Evolutionary conservation across 2,113 vertebrate genomes (phyloP), one percentile per base, ranked within the genome.

Genomic region (Eptesicus fuscus): DNA sequence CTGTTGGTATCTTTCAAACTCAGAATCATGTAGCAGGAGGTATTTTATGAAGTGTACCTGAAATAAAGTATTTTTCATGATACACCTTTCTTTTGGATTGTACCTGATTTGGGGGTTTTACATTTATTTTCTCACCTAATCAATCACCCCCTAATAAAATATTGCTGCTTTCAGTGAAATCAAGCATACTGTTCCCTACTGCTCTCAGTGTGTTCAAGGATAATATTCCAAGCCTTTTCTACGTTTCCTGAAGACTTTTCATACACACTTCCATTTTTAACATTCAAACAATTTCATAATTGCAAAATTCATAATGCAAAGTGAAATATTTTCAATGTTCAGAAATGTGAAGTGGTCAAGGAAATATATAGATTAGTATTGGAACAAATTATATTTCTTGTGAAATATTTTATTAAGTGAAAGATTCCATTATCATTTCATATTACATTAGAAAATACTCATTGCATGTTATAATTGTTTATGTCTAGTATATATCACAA

Each of bases 401-500:
- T 74, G 56, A 95, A 84, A 78, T 88, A 88, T 88, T 91, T 93
- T 80, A 79, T 77, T 74, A 89, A 87, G n/a, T 73, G 63, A 95
- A 94, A 12, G 78, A 86, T 22, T 77, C n/a, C 40, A 53, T 94
- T 97, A 96, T 56, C 32, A 87, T 95, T 93, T 28, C 95, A 13
- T 90, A 53, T 70, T 91, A 92, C 95, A 73, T 94, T 37, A 92
- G 92, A 96, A 98, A 97, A 96, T 56, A 70, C 18, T 85, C 25
- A 74, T 71, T 96, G 1, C 91, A 73, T 86, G 95, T 97, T 90
- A 69, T 95, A 92, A 84, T 96, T 96, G 71, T 88, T 95, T 79
- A 53, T 16, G 69, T 94, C 25, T 83, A 89, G 87, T 97, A 51
- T 78, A 79, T 44, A 85, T 95, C 40, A 97, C 83, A n/a, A 82